phyloP scores from a whole-genome alignment of 2,797 vertebrate genomes.

The Cephalopachus bancanus region DNA sequence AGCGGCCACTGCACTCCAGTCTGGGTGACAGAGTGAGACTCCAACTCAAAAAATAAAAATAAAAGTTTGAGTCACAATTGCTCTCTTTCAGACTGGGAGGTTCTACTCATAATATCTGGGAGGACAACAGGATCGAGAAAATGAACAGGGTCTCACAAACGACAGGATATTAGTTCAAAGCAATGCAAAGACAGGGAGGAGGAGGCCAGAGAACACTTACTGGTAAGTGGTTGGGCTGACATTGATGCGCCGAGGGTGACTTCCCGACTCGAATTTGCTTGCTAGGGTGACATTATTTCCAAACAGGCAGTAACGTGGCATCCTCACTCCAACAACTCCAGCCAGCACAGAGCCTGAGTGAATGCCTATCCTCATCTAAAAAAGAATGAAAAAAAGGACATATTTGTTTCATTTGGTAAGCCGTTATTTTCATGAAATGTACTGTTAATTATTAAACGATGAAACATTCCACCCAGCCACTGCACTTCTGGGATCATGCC shows the following conservation, averaged over 20 bases:
- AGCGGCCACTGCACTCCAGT: too few species aligned
- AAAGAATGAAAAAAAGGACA: slow-evolving; percentile 13
- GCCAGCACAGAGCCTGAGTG: slow-evolving; percentile 98
- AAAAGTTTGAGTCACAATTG: background rate
- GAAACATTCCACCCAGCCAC: too few species aligned
- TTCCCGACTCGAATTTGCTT: slow-evolving; percentile 99
- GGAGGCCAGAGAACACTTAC: slow-evolving; percentile 90
- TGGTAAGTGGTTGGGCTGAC: slow-evolving; percentile 98
- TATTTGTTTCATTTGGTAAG: background rate
- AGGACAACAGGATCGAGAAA: background rate
- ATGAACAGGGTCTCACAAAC: background rate
- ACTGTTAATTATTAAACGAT: background rate
- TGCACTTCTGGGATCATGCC: too few species aligned
- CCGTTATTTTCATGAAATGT: background rate
- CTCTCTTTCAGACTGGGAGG: background rate
- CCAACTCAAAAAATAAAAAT: background rate
- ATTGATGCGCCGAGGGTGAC: slow-evolving; percentile 97
- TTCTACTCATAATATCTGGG: background rate
- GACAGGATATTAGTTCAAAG: slow-evolving; percentile 13
- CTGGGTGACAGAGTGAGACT: too few species aligned
- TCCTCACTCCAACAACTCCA: slow-evolving; percentile 97
- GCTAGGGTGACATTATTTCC: slow-evolving; percentile 99
- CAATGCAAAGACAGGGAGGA: background rate
- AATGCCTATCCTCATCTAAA: slow-evolving; percentile 97
- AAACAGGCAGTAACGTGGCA: slow-evolving; percentile 98